These are phyloP conservation scores for Leptogaster cylindrica DNA, from an alignment of 2,888 invertebrate species.

Conservation along the genomic window DNA sequence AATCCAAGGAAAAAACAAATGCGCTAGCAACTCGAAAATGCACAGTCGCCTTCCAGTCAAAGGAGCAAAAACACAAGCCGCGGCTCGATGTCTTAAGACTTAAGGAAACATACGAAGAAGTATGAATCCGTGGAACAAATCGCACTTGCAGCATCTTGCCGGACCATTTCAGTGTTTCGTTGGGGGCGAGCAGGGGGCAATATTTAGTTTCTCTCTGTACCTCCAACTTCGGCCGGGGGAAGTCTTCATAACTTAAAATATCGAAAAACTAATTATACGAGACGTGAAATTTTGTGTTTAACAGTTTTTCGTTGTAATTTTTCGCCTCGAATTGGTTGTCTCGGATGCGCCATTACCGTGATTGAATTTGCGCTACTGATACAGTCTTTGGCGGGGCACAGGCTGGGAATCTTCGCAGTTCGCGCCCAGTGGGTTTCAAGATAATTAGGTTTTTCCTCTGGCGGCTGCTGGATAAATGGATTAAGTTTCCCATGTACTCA, in stretches of 20 bases:
- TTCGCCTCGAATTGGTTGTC: conserved; percentile 9
- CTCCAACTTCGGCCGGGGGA: not conserved
- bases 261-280: conserved; percentile 37
- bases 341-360: conserved; percentile 22
- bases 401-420: not conserved
- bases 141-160: not conserved
- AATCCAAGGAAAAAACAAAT: conserved; percentile 11
- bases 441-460: conserved; percentile 15
- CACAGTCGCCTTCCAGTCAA: conserved; percentile 6
- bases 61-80: conserved; percentile 23
- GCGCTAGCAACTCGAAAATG: not conserved
- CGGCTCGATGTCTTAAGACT: not conserved
- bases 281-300: conserved; percentile 36
- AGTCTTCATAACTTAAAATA: conserved; percentile 25
- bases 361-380: conserved; percentile 38
- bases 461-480: too few relatives aligned
- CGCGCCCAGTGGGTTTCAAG: conserved; percentile 6
- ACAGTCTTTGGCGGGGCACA: not conserved
- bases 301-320: conserved; percentile 37
- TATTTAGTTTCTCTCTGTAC: conserved; percentile 14
- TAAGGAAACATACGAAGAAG: conserved; percentile 23
- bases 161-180: not conserved
- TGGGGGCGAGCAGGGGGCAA: not conserved
- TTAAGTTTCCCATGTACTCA: too few relatives aligned
- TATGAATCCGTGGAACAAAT: conserved; percentile 7